phyloP scores from a whole-genome alignment of 1,140 invertebrate genomes.

The Cecropterus lyciades region DNA sequence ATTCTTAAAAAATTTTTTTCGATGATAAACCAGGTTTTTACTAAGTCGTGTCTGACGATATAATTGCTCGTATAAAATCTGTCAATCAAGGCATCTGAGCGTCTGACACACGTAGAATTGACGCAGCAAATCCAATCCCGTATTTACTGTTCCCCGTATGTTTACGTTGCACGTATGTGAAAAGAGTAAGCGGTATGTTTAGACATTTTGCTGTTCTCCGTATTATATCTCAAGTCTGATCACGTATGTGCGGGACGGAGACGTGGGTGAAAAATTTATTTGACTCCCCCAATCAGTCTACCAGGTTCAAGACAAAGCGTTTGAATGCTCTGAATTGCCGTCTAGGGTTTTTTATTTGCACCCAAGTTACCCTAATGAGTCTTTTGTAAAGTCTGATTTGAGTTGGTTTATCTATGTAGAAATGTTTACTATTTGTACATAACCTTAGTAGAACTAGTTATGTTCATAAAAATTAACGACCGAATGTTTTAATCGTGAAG shows the following conservation, averaged over 20 bases:
- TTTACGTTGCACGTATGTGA: slow-evolving; percentile 14
- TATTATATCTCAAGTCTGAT: slow-evolving; percentile 47
- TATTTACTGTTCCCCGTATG: slow-evolving; percentile 12
- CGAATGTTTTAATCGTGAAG: too few species aligned
- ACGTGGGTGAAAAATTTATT: slow-evolving; percentile 59
- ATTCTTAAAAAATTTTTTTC: too few species aligned
- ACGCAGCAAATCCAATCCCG: slow-evolving; percentile 10
- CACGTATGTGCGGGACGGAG: slow-evolving; percentile 55
- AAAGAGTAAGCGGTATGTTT: slow-evolving; percentile 19
- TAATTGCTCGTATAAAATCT: too few species aligned
- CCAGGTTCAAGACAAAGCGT: slow-evolving; percentile 60
- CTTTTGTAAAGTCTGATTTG: slow-evolving; percentile 9
- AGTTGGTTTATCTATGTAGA: background rate
- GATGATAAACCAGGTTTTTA: too few species aligned
- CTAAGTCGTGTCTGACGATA: too few species aligned
- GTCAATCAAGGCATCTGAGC: background rate
- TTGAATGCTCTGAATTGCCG: slow-evolving; percentile 51
- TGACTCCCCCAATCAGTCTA: slow-evolving; percentile 68
- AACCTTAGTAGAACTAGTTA: too few species aligned
- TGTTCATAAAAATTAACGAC: too few species aligned
- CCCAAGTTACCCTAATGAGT: background rate
- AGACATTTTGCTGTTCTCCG: slow-evolving; percentile 15
- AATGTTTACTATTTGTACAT: too few species aligned
- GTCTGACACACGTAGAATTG: slow-evolving; percentile 14
- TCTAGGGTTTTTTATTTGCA: slow-evolving; percentile 44